These are phyloP conservation scores for Tuta absoluta DNA, from an alignment of 2,888 invertebrate genomes.

Conservation along the genomic window DNA sequence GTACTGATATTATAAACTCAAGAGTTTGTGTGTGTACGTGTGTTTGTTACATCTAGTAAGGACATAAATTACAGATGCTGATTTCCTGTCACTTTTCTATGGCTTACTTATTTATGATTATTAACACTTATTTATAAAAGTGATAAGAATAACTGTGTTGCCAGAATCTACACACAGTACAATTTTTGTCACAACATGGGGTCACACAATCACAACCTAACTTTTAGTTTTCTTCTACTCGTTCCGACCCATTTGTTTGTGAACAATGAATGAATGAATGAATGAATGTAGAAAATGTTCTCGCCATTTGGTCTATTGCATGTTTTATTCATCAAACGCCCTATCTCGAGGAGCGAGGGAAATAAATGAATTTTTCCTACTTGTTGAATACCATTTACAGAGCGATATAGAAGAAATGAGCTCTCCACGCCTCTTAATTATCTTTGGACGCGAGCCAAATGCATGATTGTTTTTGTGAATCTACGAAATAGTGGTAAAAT, in stretches of 20 bases:
- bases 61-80: not conserved
- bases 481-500: not conserved
- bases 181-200: not conserved
- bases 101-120: too few species aligned
- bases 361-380: conserved; percentile 10
- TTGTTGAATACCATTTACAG: not conserved
- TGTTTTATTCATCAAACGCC: conserved; percentile 61
- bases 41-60: too few species aligned
- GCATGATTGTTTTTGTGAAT: conserved; percentile 7
- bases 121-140: too few species aligned
- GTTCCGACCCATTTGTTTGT: too few species aligned
- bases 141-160: too few species aligned
- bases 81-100: too few species aligned
- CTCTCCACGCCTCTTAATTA: conserved; percentile 5
- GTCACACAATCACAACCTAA: not conserved
- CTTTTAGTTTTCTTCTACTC: too few species aligned
- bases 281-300: not conserved
- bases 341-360: conserved; percentile 16
- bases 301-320: conserved; percentile 59
- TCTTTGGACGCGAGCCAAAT: conserved; percentile 3
- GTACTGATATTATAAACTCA: too few species aligned
- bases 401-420: not conserved
- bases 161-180: not conserved
- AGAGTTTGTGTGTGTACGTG: too few species aligned
- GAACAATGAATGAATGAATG: too few species aligned